phyloP scores from a whole-genome alignment of 2,888 invertebrate species.

The Furcula furcula region DNA sequence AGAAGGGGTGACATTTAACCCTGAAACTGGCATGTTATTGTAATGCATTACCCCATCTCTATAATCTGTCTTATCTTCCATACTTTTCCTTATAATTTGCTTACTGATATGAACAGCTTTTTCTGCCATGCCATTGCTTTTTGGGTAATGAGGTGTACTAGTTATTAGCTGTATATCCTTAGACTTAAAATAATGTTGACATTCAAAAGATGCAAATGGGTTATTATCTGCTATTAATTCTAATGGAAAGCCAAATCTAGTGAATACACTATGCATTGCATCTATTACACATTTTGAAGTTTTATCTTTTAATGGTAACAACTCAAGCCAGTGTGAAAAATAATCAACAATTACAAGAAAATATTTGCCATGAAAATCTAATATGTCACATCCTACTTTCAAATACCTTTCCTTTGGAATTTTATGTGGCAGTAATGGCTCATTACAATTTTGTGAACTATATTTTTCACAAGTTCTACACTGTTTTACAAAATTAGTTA shows the following conservation, averaged over 20 bases:
- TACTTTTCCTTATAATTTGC: slow-evolving; percentile 7
- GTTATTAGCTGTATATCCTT: slow-evolving; percentile 7
- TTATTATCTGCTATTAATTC: slow-evolving; percentile 3
- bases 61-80: slow-evolving; percentile 12
- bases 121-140: slow-evolving; percentile 12
- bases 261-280: slow-evolving; percentile 3
- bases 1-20: slow-evolving; percentile 8
- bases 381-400: slow-evolving; percentile 12
- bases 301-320: slow-evolving; percentile 8
- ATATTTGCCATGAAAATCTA: slow-evolving; percentile 8
- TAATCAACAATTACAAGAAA: slow-evolving; percentile 11
- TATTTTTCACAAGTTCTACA: slow-evolving; percentile 3
- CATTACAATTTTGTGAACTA: not conserved
- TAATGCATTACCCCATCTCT: slow-evolving; percentile 8
- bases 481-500: not conserved
- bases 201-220: slow-evolving; percentile 11
- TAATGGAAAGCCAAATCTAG: slow-evolving; percentile 9
- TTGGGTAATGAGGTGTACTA: slow-evolving; percentile 12
- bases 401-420: slow-evolving; percentile 2
- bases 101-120: slow-evolving; percentile 12
- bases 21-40: slow-evolving; percentile 3
- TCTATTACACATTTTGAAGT: not conserved
- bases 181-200: slow-evolving; percentile 6
- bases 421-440: not conserved
- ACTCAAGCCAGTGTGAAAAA: slow-evolving; percentile 13